Base-by-base conservation (phyloP, 2,888 invertebrate genomes). In the Diarsia dahlii region DNA sequence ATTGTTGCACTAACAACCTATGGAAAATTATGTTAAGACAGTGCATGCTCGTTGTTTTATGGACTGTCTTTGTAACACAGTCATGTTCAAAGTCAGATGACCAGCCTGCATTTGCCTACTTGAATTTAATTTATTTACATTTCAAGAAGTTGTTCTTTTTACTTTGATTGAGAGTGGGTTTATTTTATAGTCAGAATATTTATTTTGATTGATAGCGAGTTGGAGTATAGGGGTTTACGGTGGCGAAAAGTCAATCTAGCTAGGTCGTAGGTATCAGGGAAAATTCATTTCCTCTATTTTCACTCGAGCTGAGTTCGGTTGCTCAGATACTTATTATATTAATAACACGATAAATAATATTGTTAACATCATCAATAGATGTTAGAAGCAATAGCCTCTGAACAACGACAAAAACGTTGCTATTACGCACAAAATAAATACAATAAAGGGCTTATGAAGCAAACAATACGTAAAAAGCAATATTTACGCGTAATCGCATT, bases 401-500 rank as follows among this genome's bases (percentile, higher is more conserved):
- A 48, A 65, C 8, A 68, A 52, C 6, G n/a, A 45, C 60, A 34
- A 60, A 64, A 39, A 39, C n/a, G 56, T 63, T 4, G n/a, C 9
- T 58, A 68, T 65, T 62, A n/a, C 46, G 34, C 10, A 63, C 56
- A 75, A 75, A 81, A 80, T 63, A 65, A 80, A 80, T 72, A 79
- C 65, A 63, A 66, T 78, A 74, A 63, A 66, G 58, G 23, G 74
- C 80, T 81, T 70, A 58, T 58, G 67, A 73, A 69, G 48, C 66
- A 72, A 78, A 77, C 84, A 81, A 81, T 84, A 84, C 73, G 67
- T 73, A 78, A 84, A 84, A 79, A 81, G 74, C 63, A 79, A 81
- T 83, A 84, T 81, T 83, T 79, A 81, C 84, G 56, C 62, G 69
- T 81, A 81, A 83, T 84, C 79, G 80, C 48, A 74, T 83, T 81